Percentiles rank a stretch among this genome's conserved stretches.
phyloP scores from a whole-genome alignment of 2,113 vertebrate species.

The Chlamydotis undulata region DNA sequence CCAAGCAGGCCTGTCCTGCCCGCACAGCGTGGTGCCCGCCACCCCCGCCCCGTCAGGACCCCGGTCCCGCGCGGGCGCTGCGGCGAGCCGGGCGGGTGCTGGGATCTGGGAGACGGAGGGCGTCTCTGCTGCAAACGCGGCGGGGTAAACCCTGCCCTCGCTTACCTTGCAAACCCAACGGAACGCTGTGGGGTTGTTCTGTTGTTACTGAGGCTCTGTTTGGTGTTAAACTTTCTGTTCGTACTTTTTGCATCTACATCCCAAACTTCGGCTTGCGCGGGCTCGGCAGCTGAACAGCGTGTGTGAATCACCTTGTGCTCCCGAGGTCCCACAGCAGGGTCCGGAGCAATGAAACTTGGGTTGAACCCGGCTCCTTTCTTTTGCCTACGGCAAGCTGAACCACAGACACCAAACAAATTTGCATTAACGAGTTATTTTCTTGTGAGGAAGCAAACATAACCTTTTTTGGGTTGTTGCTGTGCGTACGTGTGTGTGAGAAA shows the following conservation, averaged over 20 bases:
- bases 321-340: background rate
- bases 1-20: accelerated
- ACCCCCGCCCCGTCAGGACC: accelerated
- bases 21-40: background rate
- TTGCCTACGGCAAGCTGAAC: background rate
- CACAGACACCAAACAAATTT: background rate
- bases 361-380: constrained; percentile 39
- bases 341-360: constrained; percentile 31
- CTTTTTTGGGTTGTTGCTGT: background rate
- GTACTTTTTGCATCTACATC: background rate
- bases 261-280: accelerated
- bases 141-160: background rate
- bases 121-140: accelerated
- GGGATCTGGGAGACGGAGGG: accelerated
- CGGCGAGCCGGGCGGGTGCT: background rate
- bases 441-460: background rate
- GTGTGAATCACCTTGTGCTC: constrained; percentile 5
- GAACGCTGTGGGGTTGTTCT: background rate
- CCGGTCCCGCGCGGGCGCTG: background rate
- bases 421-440: constrained; percentile 33
- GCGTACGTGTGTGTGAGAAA: background rate
- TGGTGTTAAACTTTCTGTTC: background rate
- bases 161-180: background rate
- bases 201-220: background rate
- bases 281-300: background rate